These are phyloP conservation scores for Empis stercorea DNA, from an alignment of 2,888 invertebrate species.

Conservation along the genomic window DNA sequence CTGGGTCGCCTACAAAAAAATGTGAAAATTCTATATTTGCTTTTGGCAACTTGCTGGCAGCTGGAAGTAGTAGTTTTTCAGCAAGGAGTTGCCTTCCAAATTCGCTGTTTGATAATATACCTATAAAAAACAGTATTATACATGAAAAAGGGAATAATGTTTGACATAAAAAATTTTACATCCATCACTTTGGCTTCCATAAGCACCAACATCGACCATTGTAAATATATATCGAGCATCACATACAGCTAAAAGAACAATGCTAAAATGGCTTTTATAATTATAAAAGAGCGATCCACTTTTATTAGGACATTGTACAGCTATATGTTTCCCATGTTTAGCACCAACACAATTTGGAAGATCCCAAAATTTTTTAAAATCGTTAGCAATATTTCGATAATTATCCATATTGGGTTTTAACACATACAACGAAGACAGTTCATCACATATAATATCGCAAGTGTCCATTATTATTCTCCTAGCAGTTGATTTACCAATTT, in stretches of 20 bases:
- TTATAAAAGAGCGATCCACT: conserved; percentile 9
- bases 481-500: no score
- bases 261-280: conserved; percentile 7
- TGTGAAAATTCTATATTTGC: no score
- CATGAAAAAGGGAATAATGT: no score
- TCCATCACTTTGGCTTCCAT: no score
- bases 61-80: no score
- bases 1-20: no score
- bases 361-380: conserved; percentile 4
- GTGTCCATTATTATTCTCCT: conserved; percentile 6
- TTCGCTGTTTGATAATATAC: no score
- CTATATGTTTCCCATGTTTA: conserved; percentile 7
- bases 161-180: no score
- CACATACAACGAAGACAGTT: conserved; percentile 5
- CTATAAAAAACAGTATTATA: no score
- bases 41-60: no score
- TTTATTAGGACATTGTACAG: conserved; percentile 5
- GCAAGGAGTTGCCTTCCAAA: no score
- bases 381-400: not conserved
- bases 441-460: conserved; percentile 6
- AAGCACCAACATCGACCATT: not conserved
- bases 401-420: not conserved
- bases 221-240: conserved; percentile 5
- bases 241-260: conserved; percentile 5
- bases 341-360: conserved; percentile 4